Percentiles rank a stretch among this genome's conserved stretches.
phyloP scores from a whole-genome alignment of 1,140 invertebrate species.

The Cyclina sinensis region DNA sequence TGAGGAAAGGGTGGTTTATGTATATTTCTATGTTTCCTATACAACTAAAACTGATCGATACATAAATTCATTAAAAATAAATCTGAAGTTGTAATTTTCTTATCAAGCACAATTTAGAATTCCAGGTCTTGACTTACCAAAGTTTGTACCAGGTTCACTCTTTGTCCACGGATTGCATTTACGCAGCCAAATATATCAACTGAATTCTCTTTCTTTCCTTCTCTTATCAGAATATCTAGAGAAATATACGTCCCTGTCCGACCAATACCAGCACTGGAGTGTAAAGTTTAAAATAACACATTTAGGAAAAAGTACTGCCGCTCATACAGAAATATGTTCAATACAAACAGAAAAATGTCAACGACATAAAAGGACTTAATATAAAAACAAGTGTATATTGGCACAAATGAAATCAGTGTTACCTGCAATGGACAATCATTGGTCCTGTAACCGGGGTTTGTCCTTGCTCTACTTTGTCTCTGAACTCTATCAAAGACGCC shows the following conservation, averaged over 20 bases:
- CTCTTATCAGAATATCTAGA: not conserved
- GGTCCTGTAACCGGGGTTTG: not conserved
- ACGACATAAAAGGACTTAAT: too few species aligned
- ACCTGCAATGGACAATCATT: slow-evolving; percentile 38
- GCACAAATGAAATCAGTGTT: not conserved
- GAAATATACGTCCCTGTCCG: slow-evolving; percentile 11
- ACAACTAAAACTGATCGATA: too few species aligned
- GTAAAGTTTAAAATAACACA: too few species aligned
- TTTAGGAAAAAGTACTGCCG: too few species aligned
- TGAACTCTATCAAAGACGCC: not conserved
- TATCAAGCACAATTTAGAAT: not conserved
- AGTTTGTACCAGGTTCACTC: slow-evolving; percentile 17
- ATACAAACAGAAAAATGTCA: too few species aligned
- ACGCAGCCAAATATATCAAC: slow-evolving; percentile 32
- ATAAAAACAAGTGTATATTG: too few species aligned
- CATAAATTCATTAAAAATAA: too few species aligned
- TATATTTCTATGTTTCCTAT: too few species aligned
- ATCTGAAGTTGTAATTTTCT: not conserved
- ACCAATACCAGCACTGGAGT: slow-evolving; percentile 25
- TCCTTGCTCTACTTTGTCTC: not conserved
- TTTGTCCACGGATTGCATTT: not conserved
- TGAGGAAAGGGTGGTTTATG: too few species aligned
- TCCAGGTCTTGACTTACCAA: not conserved
- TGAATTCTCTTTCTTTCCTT: not conserved
- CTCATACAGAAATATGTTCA: too few species aligned